Conservation (phyloP, 2,797 vertebrate genomes). For the Passerculus sandwichensis region DNA sequence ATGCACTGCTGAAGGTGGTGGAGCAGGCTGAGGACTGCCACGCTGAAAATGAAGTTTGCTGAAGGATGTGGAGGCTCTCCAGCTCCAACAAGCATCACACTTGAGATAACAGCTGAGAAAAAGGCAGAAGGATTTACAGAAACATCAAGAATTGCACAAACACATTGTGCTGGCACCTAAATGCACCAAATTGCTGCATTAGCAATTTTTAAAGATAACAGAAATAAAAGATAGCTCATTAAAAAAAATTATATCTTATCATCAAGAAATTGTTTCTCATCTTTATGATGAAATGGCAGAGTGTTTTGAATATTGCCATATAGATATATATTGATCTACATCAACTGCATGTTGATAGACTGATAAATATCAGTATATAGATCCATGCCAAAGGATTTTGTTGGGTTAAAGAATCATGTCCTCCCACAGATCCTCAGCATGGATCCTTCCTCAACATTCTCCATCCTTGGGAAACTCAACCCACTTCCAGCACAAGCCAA, state of each 20-base stretch:
- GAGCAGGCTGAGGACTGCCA: neutral
- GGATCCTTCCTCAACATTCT: neutral
- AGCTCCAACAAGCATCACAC: neutral
- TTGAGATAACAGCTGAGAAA: neutral
- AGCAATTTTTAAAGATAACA: neutral
- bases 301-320: neutral
- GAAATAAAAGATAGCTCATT: neutral
- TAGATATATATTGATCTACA: neutral
- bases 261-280: neutral
- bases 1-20: fast-evolving
- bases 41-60: fast-evolving
- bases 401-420: neutral
- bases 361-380: neutral
- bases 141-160: neutral
- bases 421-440: neutral
- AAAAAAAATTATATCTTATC: neutral
- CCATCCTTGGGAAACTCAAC: neutral
- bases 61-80: neutral
- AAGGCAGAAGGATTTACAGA: neutral
- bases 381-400: neutral
- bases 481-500: neutral
- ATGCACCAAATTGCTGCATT: fast-evolving
- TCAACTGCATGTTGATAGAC: neutral
- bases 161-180: neutral
- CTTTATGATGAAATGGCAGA: neutral